Percentiles rank a stretch among this genome's conserved stretches.
Conservation (phyloP, 2,888 invertebrate genomes). For the Stenotaenia linearis region DNA sequence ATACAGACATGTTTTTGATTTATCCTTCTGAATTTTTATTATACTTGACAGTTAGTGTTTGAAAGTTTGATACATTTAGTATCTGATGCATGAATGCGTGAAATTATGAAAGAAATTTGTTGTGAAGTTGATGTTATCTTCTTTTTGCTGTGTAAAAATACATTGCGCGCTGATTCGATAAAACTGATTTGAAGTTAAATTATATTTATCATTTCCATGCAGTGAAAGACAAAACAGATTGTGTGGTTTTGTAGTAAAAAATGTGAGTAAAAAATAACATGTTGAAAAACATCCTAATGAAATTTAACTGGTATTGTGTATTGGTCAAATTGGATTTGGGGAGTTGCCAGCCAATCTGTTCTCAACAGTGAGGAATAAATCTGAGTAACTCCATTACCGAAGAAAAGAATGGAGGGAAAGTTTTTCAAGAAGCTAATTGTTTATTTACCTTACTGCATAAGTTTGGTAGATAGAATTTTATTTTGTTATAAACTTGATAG, state of each 20-base stretch:
- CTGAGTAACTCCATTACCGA: background rate
- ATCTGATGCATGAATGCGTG: background rate
- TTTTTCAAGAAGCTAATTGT: background rate
- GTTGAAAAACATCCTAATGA: background rate
- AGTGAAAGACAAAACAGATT: background rate
- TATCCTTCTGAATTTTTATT: background rate
- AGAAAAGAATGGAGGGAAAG: background rate
- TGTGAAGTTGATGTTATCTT: background rate
- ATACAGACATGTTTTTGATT: background rate
- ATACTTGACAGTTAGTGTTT: background rate
- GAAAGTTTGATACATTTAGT: background rate
- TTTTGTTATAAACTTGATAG: background rate
- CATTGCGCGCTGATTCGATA: background rate
- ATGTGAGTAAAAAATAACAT: background rate
- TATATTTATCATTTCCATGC: background rate
- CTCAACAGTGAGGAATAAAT: background rate
- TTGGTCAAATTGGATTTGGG: constrained; percentile 19
- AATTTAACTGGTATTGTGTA: background rate
- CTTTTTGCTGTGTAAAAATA: background rate
- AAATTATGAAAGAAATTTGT: background rate
- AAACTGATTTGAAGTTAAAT: background rate
- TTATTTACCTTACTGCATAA: background rate
- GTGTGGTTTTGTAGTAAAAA: background rate
- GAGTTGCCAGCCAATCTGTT: background rate
- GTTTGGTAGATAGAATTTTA: background rate